Base-by-base conservation (phyloP, 2,888 invertebrate genomes). In the Hemicrepidius hirtus region DNA sequence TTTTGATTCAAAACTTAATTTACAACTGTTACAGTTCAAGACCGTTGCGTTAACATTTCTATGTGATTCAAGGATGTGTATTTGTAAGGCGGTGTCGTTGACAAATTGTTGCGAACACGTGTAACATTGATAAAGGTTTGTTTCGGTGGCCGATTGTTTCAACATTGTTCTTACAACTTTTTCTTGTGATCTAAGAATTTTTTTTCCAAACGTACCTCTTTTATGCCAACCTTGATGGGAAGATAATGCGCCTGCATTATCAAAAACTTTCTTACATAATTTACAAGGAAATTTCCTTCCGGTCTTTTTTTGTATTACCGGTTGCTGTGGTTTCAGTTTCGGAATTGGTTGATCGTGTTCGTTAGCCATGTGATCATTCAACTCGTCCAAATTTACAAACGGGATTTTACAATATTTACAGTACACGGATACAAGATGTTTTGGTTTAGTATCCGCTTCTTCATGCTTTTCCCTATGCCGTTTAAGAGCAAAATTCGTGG, bases 141-240 rank as follows among this genome's bases (percentile, higher is more conserved):
- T 28, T 3, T 5, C 24, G 6, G 16, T 4, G 7, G 60, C 16
- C 9, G 24, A 88, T 88, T 1, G 88, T 87, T 0, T 68, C n/a
- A 66, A 7, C 57, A 57, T 57, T n/a, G 41, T 60, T n/a, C 24
- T 24, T 6, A 63, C 21, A 13, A 49, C 28, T 35, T 60, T 60
- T 18, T 24, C 41, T 21, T 60, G n/a, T 3, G 20, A 28, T 13
- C 16, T 4, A 1, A 24, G 20, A 28, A 35, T 49, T 21, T 60
- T 60, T 12, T 69, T 59, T 6, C 88, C 88, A 77, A 88, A 88
- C 2, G 89, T 90, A 81, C 79, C 88, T 77, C 84, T 89, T 85
- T 85, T 91, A 86, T 85, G 92, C 91, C 83, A 92, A 80, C 88
- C 91, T 84, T 83, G 90, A 84, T 89, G 93, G 83, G 86, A 91